Base-by-base conservation (phyloP, 2,888 invertebrate genomes). In the Glyphotaelius pellucidus region DNA sequence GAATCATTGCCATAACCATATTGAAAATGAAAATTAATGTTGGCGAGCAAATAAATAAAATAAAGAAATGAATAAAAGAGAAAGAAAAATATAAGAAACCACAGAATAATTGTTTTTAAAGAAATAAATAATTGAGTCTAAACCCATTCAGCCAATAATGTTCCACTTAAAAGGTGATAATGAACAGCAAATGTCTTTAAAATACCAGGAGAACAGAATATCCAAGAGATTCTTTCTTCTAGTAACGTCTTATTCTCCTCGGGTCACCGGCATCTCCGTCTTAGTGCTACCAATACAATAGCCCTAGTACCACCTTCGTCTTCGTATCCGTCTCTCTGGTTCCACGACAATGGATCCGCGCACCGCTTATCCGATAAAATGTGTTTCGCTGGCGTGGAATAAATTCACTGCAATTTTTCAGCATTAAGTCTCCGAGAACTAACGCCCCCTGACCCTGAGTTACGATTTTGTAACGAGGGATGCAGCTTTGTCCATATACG, bases 401-500 rank as follows among this genome's bases (percentile, higher is more conserved):
- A 92, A 92, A 92, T 91, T 92, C 84, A 92, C 91, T 90, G 92
- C 84, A 92, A 92, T 92, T 92, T 92, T 92, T 90, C 92, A 92
- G 92, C 35, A 91, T 92, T 90, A 90, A 84, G 47, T 35, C 90
- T 88, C 30, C 79, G 85, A 80, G 38, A 42, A 15, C 47, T 86
- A 83, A 83, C 14, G 32, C 83, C 83, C 83, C 14, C 30, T 31
- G 83, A 83, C 83, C 83, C 83, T 38, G 67, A 67, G n/a, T 25
- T 25, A 25, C 2, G 67, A 67, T n/a, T 25, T 25, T 67, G 9
- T n/a, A 25, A 2, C 7, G 7, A 9, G 67, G 67, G 67, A 67
- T 67, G 25, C 67, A 67, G 67, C 67, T 1, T 9, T 25, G 19
- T 15, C 52, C 14, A 4, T 15, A 15, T 15, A 0, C 1, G 52